Base-by-base conservation (phyloP, 2,797 vertebrate genomes). In the Chanos chanos region DNA sequence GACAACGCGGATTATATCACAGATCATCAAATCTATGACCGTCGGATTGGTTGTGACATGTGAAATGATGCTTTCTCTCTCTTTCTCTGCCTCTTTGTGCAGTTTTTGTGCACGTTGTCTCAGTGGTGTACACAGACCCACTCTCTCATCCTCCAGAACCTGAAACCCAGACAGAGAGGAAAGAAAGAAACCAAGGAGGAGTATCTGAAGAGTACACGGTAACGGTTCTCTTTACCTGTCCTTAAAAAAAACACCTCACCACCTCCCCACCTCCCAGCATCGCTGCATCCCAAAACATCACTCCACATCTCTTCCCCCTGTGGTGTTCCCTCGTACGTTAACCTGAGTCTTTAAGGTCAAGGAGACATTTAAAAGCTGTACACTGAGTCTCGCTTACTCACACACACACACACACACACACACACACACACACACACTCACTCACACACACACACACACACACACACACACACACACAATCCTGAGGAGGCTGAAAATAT, bases 91-190 rank as follows among this genome's bases (percentile, higher is more conserved):
- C 19, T 68, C 24, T 6, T 37, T 48, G 21, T 60, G 7, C 76
- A 99, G 96, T 97, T 99, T 80, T 86, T 99, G 81, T 85, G 89
- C 61, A 99, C 94, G 66, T 72, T 99, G 73, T 93, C 96, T 39
- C 95, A 97, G 80, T 99, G 97, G 96, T 99, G 97, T 85, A 98
- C 93, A 15, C 97, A 99, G 85, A 98, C 94, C 0, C 97, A 98
- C 77, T 99, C 95, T 0, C 93, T 99, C 78, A 99, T 97, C 34
- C 91, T 99, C 64, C 97, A 99, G 82, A 99, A 97, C 83, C 92
- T 99, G 69, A 99, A 98, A 81, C 96, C 97, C 0, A 89, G 97
- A 54, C 95, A 95, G 85, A 84, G 95, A 24, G 94, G 94, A 25
- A 99, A 97, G 87, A 98, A 98, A 74, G 97, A 99, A 73, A 95